phyloP scores from a whole-genome alignment of 2,797 vertebrate species.

The Oryzias dopingdopingensis region DNA sequence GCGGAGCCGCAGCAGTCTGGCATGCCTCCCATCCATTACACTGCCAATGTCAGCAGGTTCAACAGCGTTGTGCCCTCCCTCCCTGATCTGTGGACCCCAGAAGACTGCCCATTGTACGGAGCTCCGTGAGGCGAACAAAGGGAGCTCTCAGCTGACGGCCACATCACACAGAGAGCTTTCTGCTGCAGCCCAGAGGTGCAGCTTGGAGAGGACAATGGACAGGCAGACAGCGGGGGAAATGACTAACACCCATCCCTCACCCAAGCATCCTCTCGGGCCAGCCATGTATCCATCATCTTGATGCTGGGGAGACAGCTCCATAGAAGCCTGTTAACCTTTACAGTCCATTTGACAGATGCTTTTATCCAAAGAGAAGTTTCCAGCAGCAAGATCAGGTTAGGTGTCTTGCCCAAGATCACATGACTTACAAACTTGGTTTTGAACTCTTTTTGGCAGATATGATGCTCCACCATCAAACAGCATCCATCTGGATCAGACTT shows the following conservation, averaged over 20 bases:
- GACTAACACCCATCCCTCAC: constrained; percentile 4
- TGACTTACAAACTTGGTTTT: too few species aligned
- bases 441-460: too few species aligned
- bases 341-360: too few species aligned
- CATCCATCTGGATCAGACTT: too few species aligned
- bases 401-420: too few species aligned
- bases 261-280: background rate
- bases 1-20: constrained; percentile 46
- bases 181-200: constrained; percentile 40
- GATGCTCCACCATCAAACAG: too few species aligned
- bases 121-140: constrained; percentile 62
- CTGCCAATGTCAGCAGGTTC: constrained; percentile 47
- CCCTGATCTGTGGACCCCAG: constrained; percentile 28
- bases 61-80: constrained; percentile 48
- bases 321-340: too few species aligned
- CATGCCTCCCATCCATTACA: constrained; percentile 61
- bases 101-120: constrained; percentile 63
- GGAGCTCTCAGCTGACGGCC: constrained; percentile 54
- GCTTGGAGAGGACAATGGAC: constrained; percentile 45
- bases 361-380: too few species aligned
- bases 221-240: constrained; percentile 35
- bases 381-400: too few species aligned
- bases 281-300: too few species aligned
- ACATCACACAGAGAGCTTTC: constrained; percentile 62
- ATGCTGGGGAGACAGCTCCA: too few species aligned